Base-by-base conservation (phyloP, 2,797 vertebrate species). In the Peromyscus nudipes region DNA sequence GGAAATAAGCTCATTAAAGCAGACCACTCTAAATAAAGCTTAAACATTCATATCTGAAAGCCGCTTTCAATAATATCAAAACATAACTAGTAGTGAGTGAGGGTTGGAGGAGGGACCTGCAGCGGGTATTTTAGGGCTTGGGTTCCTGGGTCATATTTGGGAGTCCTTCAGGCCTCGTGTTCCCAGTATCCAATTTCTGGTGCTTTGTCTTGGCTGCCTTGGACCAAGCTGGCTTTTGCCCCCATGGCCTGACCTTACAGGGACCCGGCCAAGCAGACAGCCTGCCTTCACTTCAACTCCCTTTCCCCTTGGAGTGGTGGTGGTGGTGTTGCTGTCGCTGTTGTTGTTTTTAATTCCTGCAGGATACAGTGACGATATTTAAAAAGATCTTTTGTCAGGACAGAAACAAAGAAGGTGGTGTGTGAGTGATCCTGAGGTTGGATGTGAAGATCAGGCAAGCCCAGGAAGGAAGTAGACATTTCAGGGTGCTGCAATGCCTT, bases 321-420 rank as follows among this genome's bases (percentile, higher is more conserved):
- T 62, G 46, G 0, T 55, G 49, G 12, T 52, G 14, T 55, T 62
- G 40, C 40, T 40, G 49, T 3, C 14, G 49, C 2, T 52, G 46
- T 11, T 10, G 62, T 92, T 79, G 92, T 89, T 81, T 93, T 65
- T 37, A 90, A 91, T 92, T 92, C 60, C n/a, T 85, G 1, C 34
- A 85, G 46, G 43, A 62, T 49, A 69, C 4, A 27, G 29, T 69
- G n/a, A 71, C 86, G 46, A 16, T 92, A 65, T 94, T 92, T 91
- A 80, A 87, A 87, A 87, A 89, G 37, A 9, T 6, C 2, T 16
- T 83, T 93, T 71, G 19, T 89, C 40, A 81, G 60, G n/a, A 88
- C 40, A 67, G 52, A 71, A 91, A 86, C 60, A 90, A n/a, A 89
- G 64, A 75, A 14, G 76, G n/a, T 71, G 91, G 46, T 89, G n/a